A percentile compares a stretch with the other conserved stretches of the same genome.
Conservation (phyloP, 2,888 invertebrate species). For the Papilio elwesi region DNA sequence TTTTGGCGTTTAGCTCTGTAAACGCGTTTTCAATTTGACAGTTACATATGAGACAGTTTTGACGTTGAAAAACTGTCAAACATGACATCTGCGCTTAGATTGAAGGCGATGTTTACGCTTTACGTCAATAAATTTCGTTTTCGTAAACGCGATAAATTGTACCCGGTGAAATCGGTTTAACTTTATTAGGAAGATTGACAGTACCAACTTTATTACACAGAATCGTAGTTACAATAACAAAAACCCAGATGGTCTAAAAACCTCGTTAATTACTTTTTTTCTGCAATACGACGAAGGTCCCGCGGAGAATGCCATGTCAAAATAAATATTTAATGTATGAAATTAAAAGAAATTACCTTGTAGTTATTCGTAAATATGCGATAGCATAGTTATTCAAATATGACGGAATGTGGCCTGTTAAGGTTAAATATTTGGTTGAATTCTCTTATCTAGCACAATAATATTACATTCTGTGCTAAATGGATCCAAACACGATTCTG, state of each 20-base stretch:
- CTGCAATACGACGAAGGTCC: not conserved
- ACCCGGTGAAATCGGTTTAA: not conserved
- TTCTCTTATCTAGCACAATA: not conserved
- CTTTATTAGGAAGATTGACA: constrained; percentile 9
- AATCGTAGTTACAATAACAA: not conserved
- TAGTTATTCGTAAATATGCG: too few species aligned
- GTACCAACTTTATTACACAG: constrained; percentile 6
- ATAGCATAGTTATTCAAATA: too few species aligned
- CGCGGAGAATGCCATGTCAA: not conserved
- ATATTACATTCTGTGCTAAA: too few species aligned
- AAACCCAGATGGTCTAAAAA: constrained; percentile 11
- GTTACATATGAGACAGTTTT: too few species aligned
- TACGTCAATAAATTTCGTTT: too few species aligned
- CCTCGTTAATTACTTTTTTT: not conserved
- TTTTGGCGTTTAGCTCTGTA: too few species aligned
- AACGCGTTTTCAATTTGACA: too few species aligned
- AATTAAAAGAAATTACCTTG: not conserved
- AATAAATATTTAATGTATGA: not conserved
- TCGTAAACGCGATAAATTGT: not conserved
- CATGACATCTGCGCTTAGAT: too few species aligned
- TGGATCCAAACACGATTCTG: too few species aligned
- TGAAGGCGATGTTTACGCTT: too few species aligned
- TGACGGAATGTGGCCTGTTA: too few species aligned
- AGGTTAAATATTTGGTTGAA: not conserved
- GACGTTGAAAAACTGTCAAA: too few species aligned